These are phyloP conservation scores for Drosophila longiperda DNA, from an alignment of 2,888 invertebrate species.

Conservation along the genomic window DNA sequence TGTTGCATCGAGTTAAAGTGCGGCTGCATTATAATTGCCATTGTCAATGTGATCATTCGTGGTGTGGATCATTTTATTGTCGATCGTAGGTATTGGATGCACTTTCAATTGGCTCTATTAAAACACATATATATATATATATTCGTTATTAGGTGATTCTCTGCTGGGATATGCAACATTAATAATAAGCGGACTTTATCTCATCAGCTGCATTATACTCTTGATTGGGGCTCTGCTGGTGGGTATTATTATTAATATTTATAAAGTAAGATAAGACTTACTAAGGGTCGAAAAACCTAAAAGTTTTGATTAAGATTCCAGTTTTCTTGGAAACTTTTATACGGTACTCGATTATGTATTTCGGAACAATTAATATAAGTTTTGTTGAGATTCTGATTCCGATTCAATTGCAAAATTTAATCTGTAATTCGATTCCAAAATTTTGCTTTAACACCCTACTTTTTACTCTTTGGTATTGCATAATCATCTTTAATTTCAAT, in stretches of 20 bases:
- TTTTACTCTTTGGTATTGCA: background rate
- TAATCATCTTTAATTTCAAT: background rate
- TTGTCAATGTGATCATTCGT: constrained; percentile 62
- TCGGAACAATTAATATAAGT: background rate
- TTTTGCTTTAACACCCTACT: background rate
- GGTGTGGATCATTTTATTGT: constrained; percentile 60
- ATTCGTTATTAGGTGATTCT: constrained; percentile 33
- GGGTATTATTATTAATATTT: background rate
- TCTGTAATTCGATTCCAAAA: background rate
- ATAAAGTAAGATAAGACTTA: background rate
- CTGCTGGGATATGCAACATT: constrained; percentile 47
- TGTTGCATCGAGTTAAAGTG: constrained; percentile 56
- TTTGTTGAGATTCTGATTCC: background rate
- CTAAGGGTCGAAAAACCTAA: background rate
- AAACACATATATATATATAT: background rate
- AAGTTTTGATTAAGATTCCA: background rate
- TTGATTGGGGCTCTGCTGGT: constrained; percentile 60
- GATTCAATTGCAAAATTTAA: background rate
- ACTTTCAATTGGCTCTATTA: background rate
- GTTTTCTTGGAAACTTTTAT: background rate
- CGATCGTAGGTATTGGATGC: constrained; percentile 52
- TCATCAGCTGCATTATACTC: constrained; percentile 55
- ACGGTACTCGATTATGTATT: background rate
- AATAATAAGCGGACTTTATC: constrained; percentile 62
- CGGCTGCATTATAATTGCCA: constrained; percentile 68